These are phyloP conservation scores for Haplochromis burtoni DNA, from an alignment of 2,113 vertebrate species.

Conservation along the genomic window DNA sequence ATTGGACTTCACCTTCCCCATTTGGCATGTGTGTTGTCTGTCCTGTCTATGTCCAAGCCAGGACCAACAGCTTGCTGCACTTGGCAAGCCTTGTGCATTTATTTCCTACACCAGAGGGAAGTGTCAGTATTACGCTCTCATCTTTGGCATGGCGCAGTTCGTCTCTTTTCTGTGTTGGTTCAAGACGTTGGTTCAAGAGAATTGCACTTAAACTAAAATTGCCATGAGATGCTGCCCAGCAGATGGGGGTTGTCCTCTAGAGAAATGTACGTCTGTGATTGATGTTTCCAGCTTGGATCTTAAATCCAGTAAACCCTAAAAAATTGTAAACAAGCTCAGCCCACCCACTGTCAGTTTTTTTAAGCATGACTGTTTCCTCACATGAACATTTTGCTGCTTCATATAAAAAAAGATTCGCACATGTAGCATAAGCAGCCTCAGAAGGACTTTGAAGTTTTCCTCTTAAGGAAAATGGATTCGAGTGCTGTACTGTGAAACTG, in stretches of 20 bases:
- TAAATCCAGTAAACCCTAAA: background rate
- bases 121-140: background rate
- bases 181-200: background rate
- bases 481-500: background rate
- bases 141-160: background rate
- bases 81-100: background rate
- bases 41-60: background rate
- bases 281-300: background rate
- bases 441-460: background rate
- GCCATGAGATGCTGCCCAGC: background rate
- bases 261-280: background rate
- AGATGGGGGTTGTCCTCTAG: background rate
- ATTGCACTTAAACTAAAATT: background rate
- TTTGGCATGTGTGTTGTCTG: background rate
- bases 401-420: background rate
- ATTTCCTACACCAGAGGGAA: background rate
- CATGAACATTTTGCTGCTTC: background rate
- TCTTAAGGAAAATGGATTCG: background rate
- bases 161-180: background rate
- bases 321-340: background rate
- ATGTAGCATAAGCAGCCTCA: background rate
- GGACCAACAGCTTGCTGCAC: background rate
- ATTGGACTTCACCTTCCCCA: background rate
- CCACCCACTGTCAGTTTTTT: background rate
- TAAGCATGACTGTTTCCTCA: background rate